Conservation (phyloP, 1,140 invertebrate species). For the Apis dorsata region DNA sequence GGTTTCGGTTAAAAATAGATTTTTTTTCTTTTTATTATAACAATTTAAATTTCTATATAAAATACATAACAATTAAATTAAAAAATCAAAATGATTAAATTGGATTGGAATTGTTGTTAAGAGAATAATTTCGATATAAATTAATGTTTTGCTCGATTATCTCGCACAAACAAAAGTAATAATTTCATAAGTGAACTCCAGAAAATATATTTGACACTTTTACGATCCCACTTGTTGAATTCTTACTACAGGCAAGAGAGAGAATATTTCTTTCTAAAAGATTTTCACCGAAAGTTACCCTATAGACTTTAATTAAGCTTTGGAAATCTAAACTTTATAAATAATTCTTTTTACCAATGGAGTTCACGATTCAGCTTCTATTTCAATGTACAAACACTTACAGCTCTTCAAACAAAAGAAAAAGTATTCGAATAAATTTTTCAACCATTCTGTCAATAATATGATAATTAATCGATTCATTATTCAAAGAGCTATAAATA, state of each 20-base stretch:
- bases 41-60: too few species aligned
- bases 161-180: neutral
- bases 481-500: too few species aligned
- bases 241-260: conserved; percentile 21
- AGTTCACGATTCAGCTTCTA: conserved; percentile 31
- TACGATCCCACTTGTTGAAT: conserved; percentile 63
- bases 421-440: neutral
- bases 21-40: too few species aligned
- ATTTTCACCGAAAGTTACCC: conserved; percentile 41
- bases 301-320: conserved; percentile 61
- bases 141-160: neutral
- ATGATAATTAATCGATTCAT: too few species aligned
- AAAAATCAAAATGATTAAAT: too few species aligned
- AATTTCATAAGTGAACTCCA: conserved; percentile 11
- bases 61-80: too few species aligned
- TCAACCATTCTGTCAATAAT: too few species aligned
- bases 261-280: conserved; percentile 43
- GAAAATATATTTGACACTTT: conserved; percentile 55
- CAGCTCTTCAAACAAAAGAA: neutral
- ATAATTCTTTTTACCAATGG: conserved; percentile 55
- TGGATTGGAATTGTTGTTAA: too few species aligned
- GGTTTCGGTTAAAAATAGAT: too few species aligned
- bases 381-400: conserved; percentile 22
- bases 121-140: neutral
- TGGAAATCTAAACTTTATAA: conserved; percentile 55